Percentiles rank a stretch among this genome's conserved stretches.
Evolutionary conservation across 1,140 invertebrate species (phyloP).

Genomic region (Bombus superbus): DNA sequence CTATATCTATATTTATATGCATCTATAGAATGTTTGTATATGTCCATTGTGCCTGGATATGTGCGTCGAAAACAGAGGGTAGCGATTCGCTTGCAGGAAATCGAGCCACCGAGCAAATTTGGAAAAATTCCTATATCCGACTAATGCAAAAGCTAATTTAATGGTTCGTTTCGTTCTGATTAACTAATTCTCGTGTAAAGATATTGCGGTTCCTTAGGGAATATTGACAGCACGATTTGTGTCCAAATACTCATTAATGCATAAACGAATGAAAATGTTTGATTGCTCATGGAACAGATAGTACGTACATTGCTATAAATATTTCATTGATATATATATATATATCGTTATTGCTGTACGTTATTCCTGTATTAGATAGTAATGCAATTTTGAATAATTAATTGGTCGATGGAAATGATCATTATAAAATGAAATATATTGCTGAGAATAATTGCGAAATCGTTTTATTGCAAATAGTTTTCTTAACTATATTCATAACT

Average conservation of each 20-base stretch:
- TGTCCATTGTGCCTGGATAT: neutral
- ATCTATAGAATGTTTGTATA: neutral
- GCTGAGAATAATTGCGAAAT: neutral
- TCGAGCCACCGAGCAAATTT: neutral
- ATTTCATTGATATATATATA: neutral
- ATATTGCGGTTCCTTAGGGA: neutral
- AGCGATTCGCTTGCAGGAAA: too few relatives aligned
- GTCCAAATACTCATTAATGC: constrained; percentile 1
- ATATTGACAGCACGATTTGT: constrained; percentile 21
- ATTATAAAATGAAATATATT: too few relatives aligned
- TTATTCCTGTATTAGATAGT: neutral
- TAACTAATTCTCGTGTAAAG: constrained; percentile 25
- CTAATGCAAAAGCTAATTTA: constrained; percentile 40
- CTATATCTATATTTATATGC: neutral
- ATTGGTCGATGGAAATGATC: neutral
- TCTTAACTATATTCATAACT: too few relatives aligned
- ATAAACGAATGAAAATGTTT: constrained; percentile 27
- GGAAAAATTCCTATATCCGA: neutral
- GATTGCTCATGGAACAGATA: neutral
- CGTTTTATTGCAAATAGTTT: neutral
- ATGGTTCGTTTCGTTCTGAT: constrained; percentile 36
- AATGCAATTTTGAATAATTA: neutral
- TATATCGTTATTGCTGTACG: too few relatives aligned
- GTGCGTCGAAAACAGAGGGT: neutral
- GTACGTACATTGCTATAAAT: neutral